A percentile compares a stretch with the other conserved stretches of the same genome.
Conservation (phyloP, 2,113 vertebrate genomes). For the Carassius auratus region DNA sequence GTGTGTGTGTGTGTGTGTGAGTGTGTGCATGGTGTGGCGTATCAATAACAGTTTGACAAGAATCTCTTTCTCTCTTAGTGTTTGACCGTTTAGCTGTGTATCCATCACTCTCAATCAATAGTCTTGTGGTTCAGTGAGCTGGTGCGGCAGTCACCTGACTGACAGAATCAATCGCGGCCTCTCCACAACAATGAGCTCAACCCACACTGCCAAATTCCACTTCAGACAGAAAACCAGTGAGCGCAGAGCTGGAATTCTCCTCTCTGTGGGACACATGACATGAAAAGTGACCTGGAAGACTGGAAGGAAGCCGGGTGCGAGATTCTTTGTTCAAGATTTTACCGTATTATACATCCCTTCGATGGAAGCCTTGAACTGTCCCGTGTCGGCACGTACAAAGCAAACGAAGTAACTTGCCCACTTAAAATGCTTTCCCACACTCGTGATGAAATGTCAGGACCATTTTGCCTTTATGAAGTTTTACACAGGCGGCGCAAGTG, state of each 20-base stretch:
- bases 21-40: not conserved
- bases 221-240: slow-evolving; percentile 32
- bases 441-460: slow-evolving; percentile 25
- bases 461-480: slow-evolving; percentile 32
- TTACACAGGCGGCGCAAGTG: slow-evolving; percentile 29
- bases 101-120: slow-evolving; percentile 64
- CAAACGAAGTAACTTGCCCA: slow-evolving; percentile 17
- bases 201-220: slow-evolving; percentile 34
- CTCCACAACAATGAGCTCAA: slow-evolving; percentile 58
- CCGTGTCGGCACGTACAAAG: not conserved
- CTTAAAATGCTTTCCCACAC: slow-evolving; percentile 47
- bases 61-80: slow-evolving; percentile 14
- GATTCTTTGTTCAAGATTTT: slow-evolving; percentile 34
- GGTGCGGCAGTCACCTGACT: slow-evolving; percentile 69
- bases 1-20: not conserved
- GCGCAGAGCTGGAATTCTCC: slow-evolving; percentile 28
- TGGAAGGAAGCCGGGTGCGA: not conserved
- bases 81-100: slow-evolving; percentile 35
- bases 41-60: slow-evolving; percentile 43
- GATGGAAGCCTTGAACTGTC: slow-evolving; percentile 1
- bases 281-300: slow-evolving; percentile 2
- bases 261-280: slow-evolving; percentile 31
- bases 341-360: not conserved
- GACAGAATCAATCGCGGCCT: slow-evolving; percentile 66
- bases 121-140: slow-evolving; percentile 32